Evolutionary conservation across 2,113 vertebrate genomes (phyloP), one percentile per base, ranked within the genome.

Genomic region (Takifugu flavidus): DNA sequence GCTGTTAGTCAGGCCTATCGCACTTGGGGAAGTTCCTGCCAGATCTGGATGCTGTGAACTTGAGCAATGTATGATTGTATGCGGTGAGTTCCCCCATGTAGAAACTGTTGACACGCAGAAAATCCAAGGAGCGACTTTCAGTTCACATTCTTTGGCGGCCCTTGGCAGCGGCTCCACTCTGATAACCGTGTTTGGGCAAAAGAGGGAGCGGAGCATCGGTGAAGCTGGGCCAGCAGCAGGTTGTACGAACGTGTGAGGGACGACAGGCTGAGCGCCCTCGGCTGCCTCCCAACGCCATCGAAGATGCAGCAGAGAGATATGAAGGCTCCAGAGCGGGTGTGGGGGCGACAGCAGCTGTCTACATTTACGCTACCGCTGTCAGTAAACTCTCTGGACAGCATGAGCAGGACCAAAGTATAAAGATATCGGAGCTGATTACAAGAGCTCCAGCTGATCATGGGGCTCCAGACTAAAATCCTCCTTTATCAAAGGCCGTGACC

Each of bases 151-250:
- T 80, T 64, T 69, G 67, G 50, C 72, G 74, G 63, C 56, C 64
- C 50, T 43, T 56, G 0, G 65, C 56, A 42, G 67, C 6, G 59
- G 64, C 25, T 72, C 70, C 53, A 49, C 20, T 46, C 71, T 62
- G 59, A 27, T 51, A 43, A 57, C 81, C 75, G 65, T 86, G 75
- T 85, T 81, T 86, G 82, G 86, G 79, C 81, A 82, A 81, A 83
- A 71, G 56, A 46, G 28, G 53, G 66, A 68, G 63, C 65, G 56
- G 53, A 45, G 65, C 53, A 3, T 58, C 60, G 59, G 58, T 49
- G 63, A 70, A 50, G 68, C 49, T 20, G 29, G 72, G 71, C 70
- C 59, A 29, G 47, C 67, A 68, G 68, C 59, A 72, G 78, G 50
- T 61, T 64, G 67, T 55, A 68, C 55, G 31, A 61, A 28, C 56